These are phyloP conservation scores for Cyanoramphus novaezelandiae DNA, from an alignment of 2,113 vertebrate species.

Conservation along the genomic window DNA sequence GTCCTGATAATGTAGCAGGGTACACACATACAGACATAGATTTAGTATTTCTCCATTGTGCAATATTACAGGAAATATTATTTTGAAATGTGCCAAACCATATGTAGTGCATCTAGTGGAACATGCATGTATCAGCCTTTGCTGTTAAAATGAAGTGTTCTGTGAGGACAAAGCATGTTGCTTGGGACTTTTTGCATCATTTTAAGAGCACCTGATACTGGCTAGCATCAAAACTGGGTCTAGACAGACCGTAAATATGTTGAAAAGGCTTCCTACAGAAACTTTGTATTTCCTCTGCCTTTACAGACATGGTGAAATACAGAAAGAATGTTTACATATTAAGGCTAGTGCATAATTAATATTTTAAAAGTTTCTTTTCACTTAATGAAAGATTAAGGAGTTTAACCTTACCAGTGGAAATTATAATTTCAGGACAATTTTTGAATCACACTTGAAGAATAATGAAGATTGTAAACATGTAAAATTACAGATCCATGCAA, in stretches of 20 bases:
- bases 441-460: background rate
- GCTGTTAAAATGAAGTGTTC: background rate
- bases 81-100: background rate
- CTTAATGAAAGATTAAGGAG: background rate
- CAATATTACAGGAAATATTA: background rate
- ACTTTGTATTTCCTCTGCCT: background rate
- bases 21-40: background rate
- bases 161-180: background rate
- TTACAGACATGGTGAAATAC: background rate
- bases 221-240: background rate
- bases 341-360: background rate
- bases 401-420: accelerated
- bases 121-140: background rate
- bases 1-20: background rate
- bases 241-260: background rate
- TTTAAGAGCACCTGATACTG: background rate
- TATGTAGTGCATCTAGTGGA: background rate
- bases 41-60: background rate
- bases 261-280: background rate
- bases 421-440: background rate
- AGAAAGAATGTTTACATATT: background rate
- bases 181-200: background rate
- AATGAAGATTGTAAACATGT: background rate
- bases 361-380: background rate
- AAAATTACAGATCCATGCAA: background rate